Evolutionary conservation across 2,797 vertebrate genomes (phyloP).

Genomic region (Micrastur ruficollis): DNA sequence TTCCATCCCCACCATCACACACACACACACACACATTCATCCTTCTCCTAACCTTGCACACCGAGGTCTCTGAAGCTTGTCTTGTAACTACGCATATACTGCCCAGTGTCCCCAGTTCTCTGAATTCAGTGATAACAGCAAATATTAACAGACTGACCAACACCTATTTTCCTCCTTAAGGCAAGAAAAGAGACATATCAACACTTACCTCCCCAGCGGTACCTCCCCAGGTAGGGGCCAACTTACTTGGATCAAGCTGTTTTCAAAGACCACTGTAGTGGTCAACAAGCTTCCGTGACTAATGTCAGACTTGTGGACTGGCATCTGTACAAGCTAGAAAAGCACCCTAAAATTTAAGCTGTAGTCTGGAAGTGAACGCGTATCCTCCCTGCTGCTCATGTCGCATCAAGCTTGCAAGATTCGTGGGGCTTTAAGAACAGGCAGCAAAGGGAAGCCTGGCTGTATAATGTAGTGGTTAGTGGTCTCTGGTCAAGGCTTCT

Average conservation of each 20-base stretch:
- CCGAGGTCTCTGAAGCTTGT: neutral
- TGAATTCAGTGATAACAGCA: neutral
- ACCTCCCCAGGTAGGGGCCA: neutral
- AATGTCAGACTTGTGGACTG: neutral
- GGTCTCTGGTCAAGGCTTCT: neutral
- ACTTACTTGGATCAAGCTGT: neutral
- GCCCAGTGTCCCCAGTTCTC: neutral
- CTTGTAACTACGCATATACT: neutral
- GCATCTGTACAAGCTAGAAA: neutral
- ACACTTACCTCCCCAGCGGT: neutral
- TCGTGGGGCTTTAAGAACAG: neutral
- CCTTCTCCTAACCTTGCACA: neutral
- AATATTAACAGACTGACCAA: neutral
- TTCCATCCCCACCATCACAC: neutral
- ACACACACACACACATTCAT: no score
- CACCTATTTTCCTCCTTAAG: neutral
- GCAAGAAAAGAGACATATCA: neutral
- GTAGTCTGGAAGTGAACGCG: neutral
- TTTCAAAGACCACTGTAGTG: neutral
- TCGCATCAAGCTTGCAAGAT: neutral
- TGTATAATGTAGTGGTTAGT: neutral
- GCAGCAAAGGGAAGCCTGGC: neutral
- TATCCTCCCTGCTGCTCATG: neutral
- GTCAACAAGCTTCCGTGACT: neutral
- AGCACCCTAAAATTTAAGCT: neutral